phyloP scores from a whole-genome alignment of 1,140 invertebrate genomes.

The Diabrotica virgifera region DNA sequence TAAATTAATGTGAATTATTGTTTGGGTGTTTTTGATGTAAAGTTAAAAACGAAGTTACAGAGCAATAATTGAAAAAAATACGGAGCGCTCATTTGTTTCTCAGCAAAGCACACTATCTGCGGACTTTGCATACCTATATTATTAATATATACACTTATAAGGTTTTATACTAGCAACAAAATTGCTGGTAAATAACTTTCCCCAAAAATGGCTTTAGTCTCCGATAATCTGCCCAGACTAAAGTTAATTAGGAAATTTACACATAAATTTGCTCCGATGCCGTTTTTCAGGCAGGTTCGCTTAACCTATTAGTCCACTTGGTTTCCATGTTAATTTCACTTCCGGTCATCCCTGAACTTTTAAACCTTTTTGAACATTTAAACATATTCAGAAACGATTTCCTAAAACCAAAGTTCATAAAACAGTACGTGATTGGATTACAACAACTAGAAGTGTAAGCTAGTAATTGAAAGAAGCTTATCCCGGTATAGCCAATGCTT shows the following conservation, averaged over 20 bases:
- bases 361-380: slow-evolving; percentile 46
- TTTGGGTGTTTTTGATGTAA: too few relatives aligned
- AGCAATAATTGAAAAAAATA: too few relatives aligned
- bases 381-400: slow-evolving; percentile 60
- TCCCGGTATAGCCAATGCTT: slow-evolving; percentile 52
- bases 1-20: too few relatives aligned
- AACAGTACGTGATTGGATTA: slow-evolving; percentile 76
- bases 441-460: slow-evolving; percentile 68
- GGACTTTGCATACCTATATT: too few relatives aligned
- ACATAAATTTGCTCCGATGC: not conserved
- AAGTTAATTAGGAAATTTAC: not conserved
- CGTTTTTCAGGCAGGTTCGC: slow-evolving; percentile 21
- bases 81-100: too few relatives aligned
- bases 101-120: too few relatives aligned
- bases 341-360: slow-evolving; percentile 20
- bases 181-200: too few relatives aligned
- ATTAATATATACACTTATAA: too few relatives aligned
- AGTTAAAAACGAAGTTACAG: too few relatives aligned
- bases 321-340: slow-evolving; percentile 45
- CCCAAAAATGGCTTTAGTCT: too few relatives aligned
- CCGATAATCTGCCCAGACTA: too few relatives aligned
- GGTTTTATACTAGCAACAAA: too few relatives aligned
- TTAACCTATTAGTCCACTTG: slow-evolving; percentile 34
- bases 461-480: slow-evolving; percentile 61
- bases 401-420: slow-evolving; percentile 70